Percentiles rank a stretch among this genome's conserved stretches.
phyloP scores from a whole-genome alignment of 2,888 invertebrate species.

The Drosophila tripunctata region DNA sequence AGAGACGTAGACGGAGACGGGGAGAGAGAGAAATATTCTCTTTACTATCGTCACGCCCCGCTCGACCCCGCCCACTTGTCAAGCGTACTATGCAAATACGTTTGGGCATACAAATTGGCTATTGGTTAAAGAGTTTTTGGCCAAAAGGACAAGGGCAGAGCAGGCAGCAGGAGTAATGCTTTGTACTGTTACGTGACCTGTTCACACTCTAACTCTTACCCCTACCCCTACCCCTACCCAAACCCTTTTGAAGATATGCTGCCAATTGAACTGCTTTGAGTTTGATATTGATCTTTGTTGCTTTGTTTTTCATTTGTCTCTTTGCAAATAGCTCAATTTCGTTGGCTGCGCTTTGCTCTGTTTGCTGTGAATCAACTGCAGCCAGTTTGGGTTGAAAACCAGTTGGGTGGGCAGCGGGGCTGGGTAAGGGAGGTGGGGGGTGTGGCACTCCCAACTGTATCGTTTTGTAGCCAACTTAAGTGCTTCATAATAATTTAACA shows the following conservation, averaged over 20 bases:
- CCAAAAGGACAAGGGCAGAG: background rate
- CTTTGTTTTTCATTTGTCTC: constrained; percentile 65
- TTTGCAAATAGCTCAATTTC: constrained; percentile 68
- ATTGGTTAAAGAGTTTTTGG: constrained; percentile 51
- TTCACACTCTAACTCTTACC: background rate
- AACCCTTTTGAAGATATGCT: constrained; percentile 11
- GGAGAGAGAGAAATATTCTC: constrained; percentile 9
- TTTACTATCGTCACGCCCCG: background rate
- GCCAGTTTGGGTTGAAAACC: background rate
- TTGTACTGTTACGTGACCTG: constrained; percentile 2
- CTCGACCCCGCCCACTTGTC: constrained; percentile 26
- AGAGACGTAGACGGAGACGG: background rate
- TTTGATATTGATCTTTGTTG: constrained; percentile 68
- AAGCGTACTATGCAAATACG: constrained; percentile 72
- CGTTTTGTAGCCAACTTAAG: constrained; percentile 65
- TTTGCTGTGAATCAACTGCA: constrained; percentile 60
- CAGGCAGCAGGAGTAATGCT: background rate
- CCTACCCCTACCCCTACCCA: constrained; percentile 32
- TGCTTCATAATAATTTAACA: constrained; percentile 78
- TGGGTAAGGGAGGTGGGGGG: background rate
- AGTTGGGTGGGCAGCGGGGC: background rate
- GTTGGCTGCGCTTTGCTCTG: constrained; percentile 40
- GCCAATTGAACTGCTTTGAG: constrained; percentile 55
- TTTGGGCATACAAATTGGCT: constrained; percentile 76
- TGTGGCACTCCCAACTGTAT: constrained; percentile 50